A percentile compares a stretch with the other conserved stretches of the same genome.
Evolutionary conservation across 1,140 invertebrate species (phyloP).

Genomic region (Protaetia brevitarsis): DNA sequence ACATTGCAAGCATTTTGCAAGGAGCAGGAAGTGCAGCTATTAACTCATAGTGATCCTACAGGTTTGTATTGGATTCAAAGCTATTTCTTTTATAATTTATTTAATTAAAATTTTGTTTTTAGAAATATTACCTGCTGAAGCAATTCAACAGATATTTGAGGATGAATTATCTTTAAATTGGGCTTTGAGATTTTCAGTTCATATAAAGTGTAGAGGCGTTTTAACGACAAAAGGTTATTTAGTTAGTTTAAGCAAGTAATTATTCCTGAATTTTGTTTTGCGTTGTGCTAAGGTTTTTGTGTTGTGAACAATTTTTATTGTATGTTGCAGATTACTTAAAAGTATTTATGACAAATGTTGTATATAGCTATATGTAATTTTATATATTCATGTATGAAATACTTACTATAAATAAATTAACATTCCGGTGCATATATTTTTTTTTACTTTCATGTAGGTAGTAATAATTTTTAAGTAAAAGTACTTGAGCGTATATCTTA

Average conservation of each 20-base stretch:
- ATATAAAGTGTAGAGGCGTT: slow-evolving; percentile 86
- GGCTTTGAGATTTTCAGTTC: slow-evolving; percentile 79
- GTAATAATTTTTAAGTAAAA: too few relatives aligned
- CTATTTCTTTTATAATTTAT: background rate
- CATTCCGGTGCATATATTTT: too few relatives aligned
- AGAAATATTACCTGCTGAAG: slow-evolving; percentile 61
- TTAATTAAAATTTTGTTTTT: slow-evolving; percentile 35
- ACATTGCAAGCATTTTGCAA: slow-evolving; percentile 86
- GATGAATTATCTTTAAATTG: slow-evolving; percentile 57
- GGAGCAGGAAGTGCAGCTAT: slow-evolving; percentile 84
- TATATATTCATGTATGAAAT: too few relatives aligned
- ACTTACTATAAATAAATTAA: too few relatives aligned
- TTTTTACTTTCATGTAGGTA: too few relatives aligned
- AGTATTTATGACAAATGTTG: too few relatives aligned
- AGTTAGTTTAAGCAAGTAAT: slow-evolving; percentile 25
- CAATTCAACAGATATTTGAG: slow-evolving; percentile 54
- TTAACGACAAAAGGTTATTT: slow-evolving; percentile 78
- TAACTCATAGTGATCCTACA: slow-evolving; percentile 92
- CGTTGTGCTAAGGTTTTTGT: background rate
- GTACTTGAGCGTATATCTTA: too few relatives aligned
- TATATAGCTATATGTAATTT: too few relatives aligned
- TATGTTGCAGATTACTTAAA: slow-evolving; percentile 3
- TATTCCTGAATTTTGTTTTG: too few relatives aligned
- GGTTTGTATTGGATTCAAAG: slow-evolving; percentile 57
- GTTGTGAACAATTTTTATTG: background rate